Conservation (phyloP, 2,888 invertebrate genomes). For the Drosophila acutilabella region DNA sequence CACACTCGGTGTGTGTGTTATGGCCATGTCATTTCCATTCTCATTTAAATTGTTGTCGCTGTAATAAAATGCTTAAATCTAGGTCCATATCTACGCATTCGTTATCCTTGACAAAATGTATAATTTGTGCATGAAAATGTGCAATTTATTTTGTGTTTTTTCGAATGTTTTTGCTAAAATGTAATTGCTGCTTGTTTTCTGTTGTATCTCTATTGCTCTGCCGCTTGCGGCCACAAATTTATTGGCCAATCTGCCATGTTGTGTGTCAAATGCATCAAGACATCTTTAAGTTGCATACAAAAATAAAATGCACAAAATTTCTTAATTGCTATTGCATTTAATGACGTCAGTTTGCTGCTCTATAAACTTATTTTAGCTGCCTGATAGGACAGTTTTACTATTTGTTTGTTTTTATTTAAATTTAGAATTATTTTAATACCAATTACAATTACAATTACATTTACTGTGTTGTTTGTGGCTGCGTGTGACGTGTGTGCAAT, state of each 20-base stretch:
- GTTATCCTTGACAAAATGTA: constrained; percentile 78
- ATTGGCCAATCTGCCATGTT: constrained; percentile 28
- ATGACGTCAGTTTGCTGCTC: constrained; percentile 55
- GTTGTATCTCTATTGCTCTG: constrained; percentile 43
- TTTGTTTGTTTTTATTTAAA: constrained; percentile 27
- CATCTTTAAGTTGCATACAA: constrained; percentile 36
- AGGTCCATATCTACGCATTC: constrained; percentile 84
- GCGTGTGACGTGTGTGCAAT: constrained; percentile 25
- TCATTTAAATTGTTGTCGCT: constrained; percentile 70
- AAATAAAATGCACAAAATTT: constrained; percentile 1
- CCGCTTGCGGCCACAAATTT: constrained; percentile 50
- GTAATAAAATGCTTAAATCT: constrained; percentile 83
- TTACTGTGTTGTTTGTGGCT: constrained; percentile 35
- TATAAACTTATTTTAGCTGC: background rate
- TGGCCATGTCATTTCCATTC: constrained; percentile 64
- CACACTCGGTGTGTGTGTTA: constrained; percentile 22
- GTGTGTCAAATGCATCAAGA: constrained; percentile 44
- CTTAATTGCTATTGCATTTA: constrained; percentile 42
- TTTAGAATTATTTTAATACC: constrained; percentile 33
- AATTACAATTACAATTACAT: constrained; percentile 64
- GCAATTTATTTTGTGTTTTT: constrained; percentile 56
- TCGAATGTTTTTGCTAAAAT: constrained; percentile 33
- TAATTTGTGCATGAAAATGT: constrained; percentile 53
- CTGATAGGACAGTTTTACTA: constrained; percentile 45
- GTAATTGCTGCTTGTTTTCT: constrained; percentile 14